Conservation (phyloP, 2,888 invertebrate species). For the Pseudeuparius sepicola region DNA sequence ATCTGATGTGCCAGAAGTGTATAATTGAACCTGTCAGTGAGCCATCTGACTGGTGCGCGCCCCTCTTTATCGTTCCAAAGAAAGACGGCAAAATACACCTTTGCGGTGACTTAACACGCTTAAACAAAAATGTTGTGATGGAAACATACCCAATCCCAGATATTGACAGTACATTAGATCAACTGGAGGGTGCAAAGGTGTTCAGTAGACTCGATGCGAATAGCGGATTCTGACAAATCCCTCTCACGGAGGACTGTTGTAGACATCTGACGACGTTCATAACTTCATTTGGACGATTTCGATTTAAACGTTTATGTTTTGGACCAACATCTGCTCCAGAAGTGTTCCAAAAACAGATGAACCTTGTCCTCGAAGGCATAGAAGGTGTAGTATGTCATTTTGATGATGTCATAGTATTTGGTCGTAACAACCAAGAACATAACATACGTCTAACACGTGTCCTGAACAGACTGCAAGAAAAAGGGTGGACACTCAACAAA, state of each 20-base stretch:
- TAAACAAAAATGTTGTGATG: constrained; percentile 1
- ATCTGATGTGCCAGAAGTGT: background rate
- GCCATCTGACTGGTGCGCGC: background rate
- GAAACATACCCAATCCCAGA: background rate
- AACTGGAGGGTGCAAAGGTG: background rate
- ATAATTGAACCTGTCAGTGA: constrained; percentile 1
- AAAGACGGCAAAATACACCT: background rate
- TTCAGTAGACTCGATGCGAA: constrained; percentile 1
- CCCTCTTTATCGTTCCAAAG: background rate
- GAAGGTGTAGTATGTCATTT: background rate
- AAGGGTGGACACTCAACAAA: constrained; percentile 15
- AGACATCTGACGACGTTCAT: background rate
- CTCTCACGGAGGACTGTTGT: background rate
- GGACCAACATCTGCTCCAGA: constrained; percentile 1
- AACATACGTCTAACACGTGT: background rate
- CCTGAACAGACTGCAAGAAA: background rate
- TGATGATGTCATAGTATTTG: constrained; percentile 1
- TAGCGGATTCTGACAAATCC: constrained; percentile 1
- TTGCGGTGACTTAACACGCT: background rate
- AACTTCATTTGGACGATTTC: background rate
- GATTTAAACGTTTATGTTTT: background rate
- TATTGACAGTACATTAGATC: background rate
- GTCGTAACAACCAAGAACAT: background rate
- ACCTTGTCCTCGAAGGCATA: background rate
- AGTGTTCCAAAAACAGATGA: constrained; percentile 1